Evolutionary conservation across 2,797 vertebrate species (phyloP), one percentile per base, ranked within the genome.

Genomic region (Hydrocynus forskahlii): DNA sequence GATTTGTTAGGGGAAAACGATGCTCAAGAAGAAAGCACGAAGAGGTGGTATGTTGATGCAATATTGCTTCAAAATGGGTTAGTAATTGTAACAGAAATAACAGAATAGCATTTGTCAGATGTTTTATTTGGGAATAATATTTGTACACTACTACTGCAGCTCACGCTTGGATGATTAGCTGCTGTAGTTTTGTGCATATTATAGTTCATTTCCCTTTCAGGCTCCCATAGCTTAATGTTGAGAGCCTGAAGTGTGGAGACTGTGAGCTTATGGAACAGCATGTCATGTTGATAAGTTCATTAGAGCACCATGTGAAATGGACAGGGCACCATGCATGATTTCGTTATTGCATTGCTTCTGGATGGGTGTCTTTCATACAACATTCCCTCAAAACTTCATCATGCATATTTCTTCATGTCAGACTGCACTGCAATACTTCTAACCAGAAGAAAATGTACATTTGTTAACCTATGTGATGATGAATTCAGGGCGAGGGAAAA

Each of bases 61-160:
- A 38, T 6, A 16, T 64, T 64, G 60, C 0, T 29, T 25, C 23
- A 35, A 59, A 38, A 16, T 48, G 5, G 7, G 12, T 6, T 45
- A 45, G 5, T 19, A 69, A 69, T 48, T 10, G 48, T 40, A 69
- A 10, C 13, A 59, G 29, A 29, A 29, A 29, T 29, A 21, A 54
- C 43, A 57, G 16, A 38, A 50, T 50, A 73, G 8, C 1, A 9
- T 71, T 76, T 23, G 4, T 63, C 29, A 75, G 21, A 43, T 45
- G 43, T 76, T 83, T 83, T 83, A 76, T 78, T 83, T 76, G 38
- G 50, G 60, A 66, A 23, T 38, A 71, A 23, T 8, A 17, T 16
- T 64, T 5, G 23, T 38, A 64, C 25, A 63, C 2, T 52, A 52
- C 35, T 52, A 71, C 62, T 48, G 64, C 81, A 78, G 62, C 62